Percentiles rank a stretch among this genome's conserved stretches.
Evolutionary conservation across 2,888 invertebrate species (phyloP).

Genomic region (Hypolimnas misippus): DNA sequence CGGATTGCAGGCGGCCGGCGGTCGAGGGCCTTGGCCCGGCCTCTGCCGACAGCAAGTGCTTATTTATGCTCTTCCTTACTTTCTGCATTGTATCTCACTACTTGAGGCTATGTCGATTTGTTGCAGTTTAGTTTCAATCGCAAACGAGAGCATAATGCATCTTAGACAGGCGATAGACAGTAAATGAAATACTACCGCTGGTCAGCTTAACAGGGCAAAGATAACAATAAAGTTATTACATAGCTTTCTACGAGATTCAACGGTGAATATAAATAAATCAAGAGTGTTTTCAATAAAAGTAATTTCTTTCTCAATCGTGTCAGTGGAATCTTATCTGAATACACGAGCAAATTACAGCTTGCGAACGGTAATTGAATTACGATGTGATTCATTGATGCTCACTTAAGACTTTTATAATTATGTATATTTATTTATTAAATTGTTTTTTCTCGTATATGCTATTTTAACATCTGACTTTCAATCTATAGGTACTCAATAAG

Average conservation of each 20-base stretch:
- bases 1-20: slow-evolving; percentile 64
- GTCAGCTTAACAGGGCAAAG: slow-evolving; percentile 12
- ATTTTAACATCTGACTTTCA: too few species aligned
- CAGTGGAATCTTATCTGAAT: neutral
- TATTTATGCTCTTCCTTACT: slow-evolving; percentile 47
- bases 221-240: slow-evolving; percentile 22
- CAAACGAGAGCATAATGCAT: slow-evolving; percentile 33
- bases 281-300: neutral
- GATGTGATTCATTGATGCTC: slow-evolving; percentile 15
- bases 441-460: neutral
- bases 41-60: slow-evolving; percentile 49
- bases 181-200: slow-evolving; percentile 28
- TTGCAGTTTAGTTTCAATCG: slow-evolving; percentile 38
- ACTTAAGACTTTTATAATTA: neutral
- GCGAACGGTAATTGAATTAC: slow-evolving; percentile 11
- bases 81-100: slow-evolving; percentile 46
- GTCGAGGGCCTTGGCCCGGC: slow-evolving; percentile 61
- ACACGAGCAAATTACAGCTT: slow-evolving; percentile 6
- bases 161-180: slow-evolving; percentile 28
- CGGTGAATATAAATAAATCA: slow-evolving; percentile 3
- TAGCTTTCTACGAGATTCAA: neutral
- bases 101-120: slow-evolving; percentile 40
- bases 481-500: too few species aligned
- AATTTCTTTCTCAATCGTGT: neutral
- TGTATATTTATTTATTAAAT: neutral